Conservation (phyloP, 2,113 vertebrate genomes). For the human region GRCh38 chr9:103508501-103509000, state of each 20-base stretch:
- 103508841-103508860: not conserved
- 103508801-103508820: not conserved
- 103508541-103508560: not conserved
- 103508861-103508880: not conserved
- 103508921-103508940: not conserved
- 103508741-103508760: not conserved
- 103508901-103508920: not conserved
- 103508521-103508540: not conserved
- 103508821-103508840: not conserved
- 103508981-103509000: not conserved
- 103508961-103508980: not conserved
- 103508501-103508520: not conserved
- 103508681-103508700: not conserved
- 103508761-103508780: not conserved
- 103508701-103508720: not conserved
- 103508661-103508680: not conserved
- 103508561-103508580: not conserved
- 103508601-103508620: slow-evolving; percentile 4
- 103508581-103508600: not conserved
- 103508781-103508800: slow-evolving; percentile 43
- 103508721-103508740: not conserved
- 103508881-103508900: not conserved
- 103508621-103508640: not conserved
- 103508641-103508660: not conserved
- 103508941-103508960: not conserved